Percentiles rank a stretch among this genome's conserved stretches.
Evolutionary conservation across 2,797 vertebrate species (phyloP).

Genomic region (Thaleichthys pacificus): DNA sequence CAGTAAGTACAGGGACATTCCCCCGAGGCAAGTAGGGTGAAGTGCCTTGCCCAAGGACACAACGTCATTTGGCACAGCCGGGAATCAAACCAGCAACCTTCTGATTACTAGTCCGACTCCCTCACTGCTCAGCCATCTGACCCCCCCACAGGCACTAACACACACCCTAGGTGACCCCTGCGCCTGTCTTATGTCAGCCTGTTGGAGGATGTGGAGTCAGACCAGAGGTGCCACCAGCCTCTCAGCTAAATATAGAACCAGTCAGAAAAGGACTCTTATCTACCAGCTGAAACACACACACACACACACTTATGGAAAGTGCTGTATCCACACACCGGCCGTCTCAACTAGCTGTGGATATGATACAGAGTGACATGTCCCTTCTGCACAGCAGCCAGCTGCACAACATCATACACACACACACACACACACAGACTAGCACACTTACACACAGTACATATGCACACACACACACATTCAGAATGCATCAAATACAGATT

Average conservation of each 20-base stretch:
- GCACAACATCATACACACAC: constrained; percentile 12
- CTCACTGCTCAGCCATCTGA: too few species aligned
- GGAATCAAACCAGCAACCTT: too few species aligned
- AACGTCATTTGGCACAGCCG: too few species aligned
- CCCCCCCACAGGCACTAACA: not conserved
- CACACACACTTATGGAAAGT: not conserved
- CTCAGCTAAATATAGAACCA: constrained; percentile 20
- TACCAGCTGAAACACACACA: not conserved
- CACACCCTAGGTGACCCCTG: not conserved
- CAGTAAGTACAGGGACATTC: too few species aligned
- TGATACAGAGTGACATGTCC: constrained; percentile 51
- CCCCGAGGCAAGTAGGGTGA: too few species aligned
- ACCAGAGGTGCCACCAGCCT: not conserved
- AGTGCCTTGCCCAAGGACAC: too few species aligned
- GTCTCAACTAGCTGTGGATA: constrained; percentile 37
- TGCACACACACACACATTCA: not conserved
- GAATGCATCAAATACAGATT: too few species aligned
- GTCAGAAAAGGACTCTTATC: not conserved
- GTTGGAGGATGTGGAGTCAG: too few species aligned
- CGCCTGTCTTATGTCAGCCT: too few species aligned
- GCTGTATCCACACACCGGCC: constrained; percentile 16
- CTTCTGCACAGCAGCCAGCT: constrained; percentile 45
- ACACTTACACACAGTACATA: constrained; percentile 10
- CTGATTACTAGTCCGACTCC: too few species aligned
- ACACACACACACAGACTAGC: constrained; percentile 30